Evolutionary conservation across 2,888 invertebrate genomes (phyloP), one percentile per base, ranked within the genome.

Genomic region (Nomada fabriciana): DNA sequence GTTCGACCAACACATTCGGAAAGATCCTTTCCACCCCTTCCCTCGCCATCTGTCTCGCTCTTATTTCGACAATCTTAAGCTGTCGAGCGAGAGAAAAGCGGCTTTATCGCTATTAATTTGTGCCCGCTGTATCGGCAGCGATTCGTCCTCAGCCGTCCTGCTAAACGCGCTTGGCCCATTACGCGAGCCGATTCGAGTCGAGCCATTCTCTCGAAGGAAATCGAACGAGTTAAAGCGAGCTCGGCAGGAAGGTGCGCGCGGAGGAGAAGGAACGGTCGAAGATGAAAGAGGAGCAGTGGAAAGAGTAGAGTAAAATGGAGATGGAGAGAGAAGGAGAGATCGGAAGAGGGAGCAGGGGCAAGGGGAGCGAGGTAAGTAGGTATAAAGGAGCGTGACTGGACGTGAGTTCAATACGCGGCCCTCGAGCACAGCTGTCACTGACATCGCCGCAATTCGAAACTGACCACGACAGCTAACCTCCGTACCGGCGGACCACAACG

Each of bases 401-500:
- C 91, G 90, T 91, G 93, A 93, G 93, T 91, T 93, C 92, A 93
- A 93, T 93, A 93, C 93, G 91, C 89, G 90, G 91, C 90, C 89
- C 91, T 92, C 91, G 90, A 91, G 90, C 90, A 90, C 92, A 92
- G 92, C 93, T 93, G 94, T 93, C 93, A 92, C 91, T 91, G 91
- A 91, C 93, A 93, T 91, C 90, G 93, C 91, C 90, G 93, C 93
- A 93, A 93, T 93, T 91, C 93, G 91, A 93, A 94, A 93, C 93
- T 94, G 94, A 94, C 94, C 93, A 89, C 93, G 92, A 93, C 93
- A 93, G 88, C 89, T 90, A 91, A 91, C 90, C 91, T 91, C 91
- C 89, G 90, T 86, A 86, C 87, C 87, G 84, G 86, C 85, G 90
- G 89, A 93, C 92, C 91, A 90, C 93, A 92, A 91, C 93, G 91